These are phyloP conservation scores for Prunella himalayana DNA, from an alignment of 2,113 vertebrate species.

Conservation along the genomic window DNA sequence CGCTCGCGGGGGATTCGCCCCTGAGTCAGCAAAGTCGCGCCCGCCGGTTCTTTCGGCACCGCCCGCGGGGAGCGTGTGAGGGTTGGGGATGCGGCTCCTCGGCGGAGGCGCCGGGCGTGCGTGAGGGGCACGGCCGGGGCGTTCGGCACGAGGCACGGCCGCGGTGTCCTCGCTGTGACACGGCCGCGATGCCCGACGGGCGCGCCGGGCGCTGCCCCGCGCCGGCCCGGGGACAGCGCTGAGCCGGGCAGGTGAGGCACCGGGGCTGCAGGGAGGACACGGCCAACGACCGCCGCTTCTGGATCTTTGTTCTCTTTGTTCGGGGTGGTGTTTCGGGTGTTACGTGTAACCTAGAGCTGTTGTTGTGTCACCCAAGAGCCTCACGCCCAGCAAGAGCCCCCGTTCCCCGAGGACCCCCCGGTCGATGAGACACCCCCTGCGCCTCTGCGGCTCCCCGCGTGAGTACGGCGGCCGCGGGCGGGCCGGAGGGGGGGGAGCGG, in stretches of 20 bases:
- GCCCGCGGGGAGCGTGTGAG: not conserved
- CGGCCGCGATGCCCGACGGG: not conserved
- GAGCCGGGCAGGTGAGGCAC: not conserved
- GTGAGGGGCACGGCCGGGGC: not conserved
- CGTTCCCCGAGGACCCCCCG: not conserved
- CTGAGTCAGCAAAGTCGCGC: not conserved
- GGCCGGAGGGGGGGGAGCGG: not conserved
- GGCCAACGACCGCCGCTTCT: rapidly evolving
- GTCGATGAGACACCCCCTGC: not conserved
- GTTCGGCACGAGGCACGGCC: not conserved
- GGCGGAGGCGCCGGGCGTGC: not conserved
- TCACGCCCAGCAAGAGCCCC: not conserved
- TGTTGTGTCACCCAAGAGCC: not conserved
- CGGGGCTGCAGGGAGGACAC: not conserved
- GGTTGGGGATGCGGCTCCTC: not conserved
- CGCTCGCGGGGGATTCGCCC: not conserved
- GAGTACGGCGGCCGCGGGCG: not conserved
- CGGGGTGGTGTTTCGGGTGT: too few relatives aligned
- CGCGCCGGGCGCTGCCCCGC: not conserved
- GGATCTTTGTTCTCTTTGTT: not conserved
- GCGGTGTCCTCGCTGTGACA: not conserved
- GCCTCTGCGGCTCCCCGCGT: not conserved
- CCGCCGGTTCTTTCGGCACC: not conserved
- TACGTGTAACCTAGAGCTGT: not conserved
- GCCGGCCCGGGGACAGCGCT: not conserved